Percentiles rank a stretch among this genome's conserved stretches.
Conservation (phyloP, 2,113 vertebrate species). For the human region GRCh38 chr5:58477501-58478000, state of each 20-base stretch:
- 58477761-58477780: background rate
- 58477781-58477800: background rate
- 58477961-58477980: background rate
- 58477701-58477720: background rate
- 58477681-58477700: background rate
- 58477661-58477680: background rate
- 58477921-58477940: background rate
- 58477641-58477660: background rate
- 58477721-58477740: background rate
- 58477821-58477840: background rate
- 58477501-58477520: background rate
- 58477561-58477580: background rate
- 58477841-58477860: no score
- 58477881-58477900: background rate
- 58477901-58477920: background rate
- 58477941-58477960: slow-evolving; percentile 46
- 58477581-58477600: background rate
- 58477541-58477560: background rate
- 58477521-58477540: background rate
- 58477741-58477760: background rate
- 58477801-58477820: background rate
- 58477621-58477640: background rate
- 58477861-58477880: background rate
- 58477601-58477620: background rate
- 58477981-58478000: background rate